Evolutionary conservation across 2,113 vertebrate genomes (phyloP).

Genomic region (Sorex araneus): DNA sequence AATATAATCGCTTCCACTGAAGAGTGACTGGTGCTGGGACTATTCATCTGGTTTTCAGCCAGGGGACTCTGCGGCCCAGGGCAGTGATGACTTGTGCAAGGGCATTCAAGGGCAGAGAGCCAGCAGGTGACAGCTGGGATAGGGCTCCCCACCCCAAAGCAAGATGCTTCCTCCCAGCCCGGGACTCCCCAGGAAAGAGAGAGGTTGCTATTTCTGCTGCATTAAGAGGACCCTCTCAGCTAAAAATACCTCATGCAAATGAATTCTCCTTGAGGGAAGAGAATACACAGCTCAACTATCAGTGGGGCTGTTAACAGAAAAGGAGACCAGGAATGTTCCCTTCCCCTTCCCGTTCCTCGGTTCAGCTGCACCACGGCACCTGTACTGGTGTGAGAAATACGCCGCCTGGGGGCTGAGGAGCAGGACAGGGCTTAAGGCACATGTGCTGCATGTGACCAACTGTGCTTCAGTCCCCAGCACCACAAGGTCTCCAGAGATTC

Average conservation of each 20-base stretch:
- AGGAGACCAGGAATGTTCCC: conserved; percentile 2
- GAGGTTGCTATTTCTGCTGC: neutral
- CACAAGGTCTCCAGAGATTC: too few relatives aligned
- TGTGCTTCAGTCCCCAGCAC: too few relatives aligned
- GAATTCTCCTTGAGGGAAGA: conserved; percentile 63
- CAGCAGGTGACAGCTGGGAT: neutral
- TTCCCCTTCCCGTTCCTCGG: neutral
- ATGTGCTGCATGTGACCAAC: too few relatives aligned
- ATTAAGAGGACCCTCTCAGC: conserved; percentile 20
- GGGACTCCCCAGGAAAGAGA: conserved; percentile 13
- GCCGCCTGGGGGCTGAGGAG: too few relatives aligned
- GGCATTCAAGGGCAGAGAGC: neutral
- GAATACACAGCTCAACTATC: conserved; percentile 45
- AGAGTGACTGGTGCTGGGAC: neutral
- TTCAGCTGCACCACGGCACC: neutral
- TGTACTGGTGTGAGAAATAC: neutral
- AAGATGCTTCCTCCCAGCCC: neutral
- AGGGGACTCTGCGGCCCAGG: neutral
- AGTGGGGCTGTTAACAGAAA: neutral
- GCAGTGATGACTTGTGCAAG: neutral
- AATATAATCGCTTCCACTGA: neutral
- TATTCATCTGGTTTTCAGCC: neutral
- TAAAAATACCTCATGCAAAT: conserved; percentile 70
- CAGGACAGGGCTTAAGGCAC: too few relatives aligned
- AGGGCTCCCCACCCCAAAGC: neutral